Evolutionary conservation across 1,140 invertebrate genomes (phyloP), one percentile per base, ranked within the genome.

Genomic region (Pogonognathellus flavescens): DNA sequence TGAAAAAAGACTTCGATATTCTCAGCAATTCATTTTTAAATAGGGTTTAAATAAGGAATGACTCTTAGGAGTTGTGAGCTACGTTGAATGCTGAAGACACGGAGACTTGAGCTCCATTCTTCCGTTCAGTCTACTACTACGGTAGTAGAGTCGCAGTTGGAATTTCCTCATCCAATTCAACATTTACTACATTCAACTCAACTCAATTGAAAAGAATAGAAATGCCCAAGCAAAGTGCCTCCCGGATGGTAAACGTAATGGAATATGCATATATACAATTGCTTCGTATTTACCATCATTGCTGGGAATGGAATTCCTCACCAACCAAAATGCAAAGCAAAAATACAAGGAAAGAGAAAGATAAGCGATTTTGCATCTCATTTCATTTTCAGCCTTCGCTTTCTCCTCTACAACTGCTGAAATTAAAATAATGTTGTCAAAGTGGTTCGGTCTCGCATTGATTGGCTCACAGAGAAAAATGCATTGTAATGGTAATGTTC

Each of bases 31-130:
- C 81, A 83, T 83, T 83, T 82, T 83, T 83, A 83, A 83, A 83
- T 83, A 83, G 81, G 22, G 60, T 83, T 83, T 83, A 83, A 83
- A 83, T 83, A 83, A 83, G 57, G 18, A 83, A 83, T 83, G 59
- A 66, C 62, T 66, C 62, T 66, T 66, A 66, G 62, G 62, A 66
- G 62, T 31, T 25, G 22, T 25, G 62, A 66, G 22, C 22, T 66
- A 25, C 0, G 62, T 14, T 66, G 20, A 25, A 66, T 3, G 62
- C 22, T 66, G 20, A 25, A 66, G 25, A 66, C 62, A 66, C 22
- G 20, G 31, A 41, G 55, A 59, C 62, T 9, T 66, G 62, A 31
- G 62, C 62, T 25, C 9, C 10, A 66, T 66, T 66, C 22, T 66
- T 66, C 14, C 22, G 22, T 41, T 41, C 31, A 41, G 31, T 41